Conservation (phyloP, 2,888 invertebrate species). For the Hirtodrosophila trivittata region DNA sequence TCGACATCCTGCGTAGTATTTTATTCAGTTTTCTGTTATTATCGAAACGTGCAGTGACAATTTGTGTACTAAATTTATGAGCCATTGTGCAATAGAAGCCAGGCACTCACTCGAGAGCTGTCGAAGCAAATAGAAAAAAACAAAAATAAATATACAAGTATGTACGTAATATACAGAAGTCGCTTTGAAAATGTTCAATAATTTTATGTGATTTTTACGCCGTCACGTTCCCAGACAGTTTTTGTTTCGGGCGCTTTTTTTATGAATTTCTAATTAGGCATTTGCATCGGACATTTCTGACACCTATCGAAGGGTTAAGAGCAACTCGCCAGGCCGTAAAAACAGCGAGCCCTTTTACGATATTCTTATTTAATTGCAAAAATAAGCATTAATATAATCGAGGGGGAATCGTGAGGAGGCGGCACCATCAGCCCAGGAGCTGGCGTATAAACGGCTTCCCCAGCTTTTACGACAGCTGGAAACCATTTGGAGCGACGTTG, state of each 20-base stretch:
- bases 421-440: not conserved
- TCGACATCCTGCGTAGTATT: slow-evolving; percentile 56
- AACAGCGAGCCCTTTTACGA: slow-evolving; percentile 60
- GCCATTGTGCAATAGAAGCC: slow-evolving; percentile 54
- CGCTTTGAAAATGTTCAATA: slow-evolving; percentile 39
- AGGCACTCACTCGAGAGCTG: slow-evolving; percentile 20
- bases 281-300: slow-evolving; percentile 67
- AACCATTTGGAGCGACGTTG: slow-evolving; percentile 42
- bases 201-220: slow-evolving; percentile 48
- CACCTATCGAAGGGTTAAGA: slow-evolving; percentile 61
- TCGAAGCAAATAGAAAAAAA: slow-evolving; percentile 5
- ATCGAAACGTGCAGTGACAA: slow-evolving; percentile 66
- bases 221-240: slow-evolving; percentile 55
- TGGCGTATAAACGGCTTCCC: slow-evolving; percentile 11
- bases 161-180: slow-evolving; percentile 8
- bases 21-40: slow-evolving; percentile 48
- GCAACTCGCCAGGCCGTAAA: slow-evolving; percentile 47
- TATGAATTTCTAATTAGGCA: slow-evolving; percentile 74
- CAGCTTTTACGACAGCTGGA: slow-evolving; percentile 59
- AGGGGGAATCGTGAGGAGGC: slow-evolving; percentile 3
- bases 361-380: slow-evolving; percentile 74
- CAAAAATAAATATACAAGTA: slow-evolving; percentile 5
- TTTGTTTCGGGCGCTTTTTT: slow-evolving; percentile 33
- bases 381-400: slow-evolving; percentile 51
- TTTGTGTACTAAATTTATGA: slow-evolving; percentile 64